Conservation (phyloP, 2,113 vertebrate genomes). For the Caretta caretta region DNA sequence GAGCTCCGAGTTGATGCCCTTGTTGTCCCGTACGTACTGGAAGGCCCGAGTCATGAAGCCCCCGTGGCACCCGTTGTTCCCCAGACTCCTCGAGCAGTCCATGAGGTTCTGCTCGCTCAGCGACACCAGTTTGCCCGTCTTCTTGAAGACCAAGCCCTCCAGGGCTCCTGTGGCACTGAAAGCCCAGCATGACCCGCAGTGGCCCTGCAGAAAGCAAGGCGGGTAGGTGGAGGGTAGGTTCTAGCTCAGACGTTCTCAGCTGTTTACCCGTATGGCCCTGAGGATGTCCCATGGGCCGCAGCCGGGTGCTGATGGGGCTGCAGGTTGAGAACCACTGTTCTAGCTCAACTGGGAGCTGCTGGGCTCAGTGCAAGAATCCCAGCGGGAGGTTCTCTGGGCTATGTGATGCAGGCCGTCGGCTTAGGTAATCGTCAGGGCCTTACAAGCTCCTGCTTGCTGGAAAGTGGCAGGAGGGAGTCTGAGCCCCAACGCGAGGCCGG, state of each 20-base stretch:
- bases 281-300: too few relatives aligned
- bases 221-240: fast-evolving
- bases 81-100: slow-evolving; percentile 51
- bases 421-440: background rate
- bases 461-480: background rate
- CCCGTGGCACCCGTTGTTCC: background rate
- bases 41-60: slow-evolving; percentile 37
- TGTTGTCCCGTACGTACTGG: slow-evolving; percentile 25
- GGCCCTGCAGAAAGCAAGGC: background rate
- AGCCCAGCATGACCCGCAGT: slow-evolving; percentile 62
- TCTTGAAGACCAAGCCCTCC: slow-evolving; percentile 58
- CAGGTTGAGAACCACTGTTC: background rate
- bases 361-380: background rate
- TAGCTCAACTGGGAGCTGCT: fast-evolving
- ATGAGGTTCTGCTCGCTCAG: slow-evolving; percentile 75
- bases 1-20: slow-evolving; percentile 40
- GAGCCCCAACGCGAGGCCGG: background rate
- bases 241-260: fast-evolving
- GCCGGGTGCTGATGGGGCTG: too few relatives aligned
- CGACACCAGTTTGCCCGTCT: background rate
- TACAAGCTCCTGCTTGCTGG: background rate
- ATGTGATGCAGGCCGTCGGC: background rate
- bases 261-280: too few relatives aligned
- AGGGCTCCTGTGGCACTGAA: slow-evolving; percentile 68
- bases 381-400: background rate